phyloP scores from a whole-genome alignment of 2,797 vertebrate genomes.

The Poeciliopsis presidionis region DNA sequence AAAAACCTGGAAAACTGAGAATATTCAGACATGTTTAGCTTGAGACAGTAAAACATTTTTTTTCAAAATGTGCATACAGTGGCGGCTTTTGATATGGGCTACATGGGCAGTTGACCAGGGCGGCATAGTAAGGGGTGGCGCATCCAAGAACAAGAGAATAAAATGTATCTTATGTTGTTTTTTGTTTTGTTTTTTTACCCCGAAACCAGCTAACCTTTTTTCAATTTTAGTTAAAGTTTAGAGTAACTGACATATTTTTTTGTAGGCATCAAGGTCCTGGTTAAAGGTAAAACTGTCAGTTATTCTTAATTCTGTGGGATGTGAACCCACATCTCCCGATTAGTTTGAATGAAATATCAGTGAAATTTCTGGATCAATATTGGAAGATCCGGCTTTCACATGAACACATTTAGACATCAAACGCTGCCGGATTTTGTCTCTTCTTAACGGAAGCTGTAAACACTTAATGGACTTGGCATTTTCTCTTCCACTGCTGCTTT shows the following conservation, averaged over 20 bases:
- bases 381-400: neutral
- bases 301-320: neutral
- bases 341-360: neutral
- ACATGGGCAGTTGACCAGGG: too few relatives aligned
- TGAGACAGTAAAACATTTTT: too few relatives aligned
- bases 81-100: too few relatives aligned
- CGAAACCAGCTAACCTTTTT: neutral
- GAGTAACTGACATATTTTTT: neutral
- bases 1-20: too few relatives aligned
- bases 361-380: neutral
- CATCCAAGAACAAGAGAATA: too few relatives aligned
- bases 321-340: neutral
- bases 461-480: neutral
- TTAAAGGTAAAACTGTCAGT: neutral
- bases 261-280: neutral
- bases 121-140: too few relatives aligned
- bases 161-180: too few relatives aligned
- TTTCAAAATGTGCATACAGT: too few relatives aligned
- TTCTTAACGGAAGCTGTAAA: neutral
- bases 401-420: neutral
- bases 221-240: neutral
- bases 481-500: neutral
- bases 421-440: neutral
- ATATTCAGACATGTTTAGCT: too few relatives aligned
- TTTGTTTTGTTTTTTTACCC: neutral